Conservation (phyloP, 2,797 vertebrate genomes). For the Periophthalmus magnuspinnatus region DNA sequence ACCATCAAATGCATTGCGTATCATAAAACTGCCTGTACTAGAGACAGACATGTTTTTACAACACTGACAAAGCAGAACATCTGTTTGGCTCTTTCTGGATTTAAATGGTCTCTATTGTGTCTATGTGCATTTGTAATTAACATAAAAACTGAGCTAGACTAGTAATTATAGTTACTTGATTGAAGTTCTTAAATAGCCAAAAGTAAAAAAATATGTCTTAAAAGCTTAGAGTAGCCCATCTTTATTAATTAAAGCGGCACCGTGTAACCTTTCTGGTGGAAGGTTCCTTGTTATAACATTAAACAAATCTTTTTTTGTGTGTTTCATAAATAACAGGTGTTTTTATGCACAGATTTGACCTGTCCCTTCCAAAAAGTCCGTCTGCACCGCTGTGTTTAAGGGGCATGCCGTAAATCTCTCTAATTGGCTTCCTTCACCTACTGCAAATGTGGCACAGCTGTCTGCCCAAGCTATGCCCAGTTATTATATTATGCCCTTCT, state of each 20-base stretch:
- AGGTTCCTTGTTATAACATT: too few relatives aligned
- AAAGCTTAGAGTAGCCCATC: too few relatives aligned
- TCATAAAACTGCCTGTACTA: neutral
- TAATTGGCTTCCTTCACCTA: constrained; percentile 71
- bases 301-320: too few relatives aligned
- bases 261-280: too few relatives aligned
- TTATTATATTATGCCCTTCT: constrained; percentile 73
- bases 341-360: too few relatives aligned
- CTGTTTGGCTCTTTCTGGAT: neutral
- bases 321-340: too few relatives aligned
- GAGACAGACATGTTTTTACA: constrained; percentile 5
- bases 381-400: constrained; percentile 53
- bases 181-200: too few relatives aligned
- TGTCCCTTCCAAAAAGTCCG: neutral
- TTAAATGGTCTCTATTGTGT: neutral
- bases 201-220: too few relatives aligned
- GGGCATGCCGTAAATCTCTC: constrained; percentile 63
- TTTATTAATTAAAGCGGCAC: too few relatives aligned
- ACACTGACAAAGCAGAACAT: neutral
- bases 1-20: neutral
- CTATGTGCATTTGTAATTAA: too few relatives aligned
- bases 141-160: too few relatives aligned
- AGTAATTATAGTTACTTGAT: too few relatives aligned
- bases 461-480: constrained; percentile 67
- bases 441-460: constrained; percentile 67